Evolutionary conservation across 2,888 invertebrate species (phyloP), one percentile per base, ranked within the genome.

Genomic region (Caenorhabditis sulstoni): DNA sequence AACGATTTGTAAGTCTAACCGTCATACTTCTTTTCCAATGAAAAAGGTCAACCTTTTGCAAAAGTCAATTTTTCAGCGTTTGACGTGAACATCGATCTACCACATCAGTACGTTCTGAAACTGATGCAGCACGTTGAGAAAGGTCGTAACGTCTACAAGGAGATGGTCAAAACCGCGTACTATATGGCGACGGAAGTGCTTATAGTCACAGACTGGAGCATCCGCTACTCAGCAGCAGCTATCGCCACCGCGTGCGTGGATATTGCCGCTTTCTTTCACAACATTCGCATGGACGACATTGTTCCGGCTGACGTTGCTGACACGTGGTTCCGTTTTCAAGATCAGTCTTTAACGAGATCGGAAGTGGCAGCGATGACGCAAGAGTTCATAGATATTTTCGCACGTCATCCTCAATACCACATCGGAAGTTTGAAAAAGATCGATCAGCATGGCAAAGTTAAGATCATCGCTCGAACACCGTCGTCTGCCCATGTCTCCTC

Each of bases 201-300:
- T 62, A 97, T 98, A 91, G 93, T 98, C 91, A 98, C 98, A 7
- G 96, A 96, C 44, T 97, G 98, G 96, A 97, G 97, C 91, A 93
- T 99, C 78, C 96, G 96, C 91, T 97, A 97, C 92, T 94, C 94
- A 90, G 96, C 97, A 12, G 96, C 96, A 0, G 95, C 97, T 41
- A 97, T 99, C 45, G 98, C 98, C 23, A 97, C 97, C 92, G 96
- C 97, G 91, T 98, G 97, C 91, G 97, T 99, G 91, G 95, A 97
- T 91, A 79, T 93, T 97, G 74, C 97, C 97, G 14, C 96, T 96
- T 89, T 76, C 37, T 79, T 81, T 57, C 82, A 87, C 74, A 84
- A 86, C 20, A 37, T 79, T 29, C 12, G 37, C 1, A 65, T 79
- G 45, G 62, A 61, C 12, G 35, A 61, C 3, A 66, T 78, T 9